phyloP scores from a whole-genome alignment of 2,888 invertebrate species.

The Hemithea aestivaria region DNA sequence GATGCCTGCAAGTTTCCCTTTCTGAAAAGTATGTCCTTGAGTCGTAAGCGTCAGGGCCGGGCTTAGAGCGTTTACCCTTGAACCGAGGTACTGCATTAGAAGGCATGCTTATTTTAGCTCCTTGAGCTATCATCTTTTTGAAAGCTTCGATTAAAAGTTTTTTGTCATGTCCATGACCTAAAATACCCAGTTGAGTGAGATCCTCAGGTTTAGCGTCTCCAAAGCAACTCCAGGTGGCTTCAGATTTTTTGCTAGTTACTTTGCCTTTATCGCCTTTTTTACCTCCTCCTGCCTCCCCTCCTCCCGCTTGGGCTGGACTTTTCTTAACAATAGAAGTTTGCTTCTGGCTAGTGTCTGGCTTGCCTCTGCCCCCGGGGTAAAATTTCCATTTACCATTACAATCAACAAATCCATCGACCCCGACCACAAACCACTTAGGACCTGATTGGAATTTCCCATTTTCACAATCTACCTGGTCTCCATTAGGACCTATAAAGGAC shows the following conservation, averaged over 20 bases:
- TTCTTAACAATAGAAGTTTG: too few species aligned
- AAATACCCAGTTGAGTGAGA: conserved; percentile 61
- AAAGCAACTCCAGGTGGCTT: conserved; percentile 63
- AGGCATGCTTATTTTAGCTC: conserved; percentile 48
- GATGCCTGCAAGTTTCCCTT: conserved; percentile 50
- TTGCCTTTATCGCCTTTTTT: conserved; percentile 30
- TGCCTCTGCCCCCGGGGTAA: conserved; percentile 31
- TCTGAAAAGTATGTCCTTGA: conserved; percentile 23
- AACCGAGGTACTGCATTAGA: conserved; percentile 38
- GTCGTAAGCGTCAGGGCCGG: conserved; percentile 12
- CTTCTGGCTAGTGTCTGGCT: too few species aligned
- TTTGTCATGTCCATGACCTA: conserved; percentile 64
- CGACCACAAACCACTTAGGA: conserved; percentile 55
- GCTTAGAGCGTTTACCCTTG: conserved; percentile 13
- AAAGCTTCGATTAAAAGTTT: conserved; percentile 49
- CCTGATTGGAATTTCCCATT: conserved; percentile 56
- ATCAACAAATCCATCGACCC: conserved; percentile 65
- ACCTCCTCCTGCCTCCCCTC: conserved; percentile 25
- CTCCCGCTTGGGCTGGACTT: background rate
- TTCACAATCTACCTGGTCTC: conserved; percentile 55
- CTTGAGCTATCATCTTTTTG: conserved; percentile 47
- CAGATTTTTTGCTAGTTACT: conserved; percentile 36
- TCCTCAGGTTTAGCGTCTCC: conserved; percentile 52
- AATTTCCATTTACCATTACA: conserved; percentile 51
- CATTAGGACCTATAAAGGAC: conserved; percentile 54